Percentiles rank a stretch among this genome's conserved stretches.
Conservation (phyloP, 2,888 invertebrate genomes). For the Leptogaster cylindrica region DNA sequence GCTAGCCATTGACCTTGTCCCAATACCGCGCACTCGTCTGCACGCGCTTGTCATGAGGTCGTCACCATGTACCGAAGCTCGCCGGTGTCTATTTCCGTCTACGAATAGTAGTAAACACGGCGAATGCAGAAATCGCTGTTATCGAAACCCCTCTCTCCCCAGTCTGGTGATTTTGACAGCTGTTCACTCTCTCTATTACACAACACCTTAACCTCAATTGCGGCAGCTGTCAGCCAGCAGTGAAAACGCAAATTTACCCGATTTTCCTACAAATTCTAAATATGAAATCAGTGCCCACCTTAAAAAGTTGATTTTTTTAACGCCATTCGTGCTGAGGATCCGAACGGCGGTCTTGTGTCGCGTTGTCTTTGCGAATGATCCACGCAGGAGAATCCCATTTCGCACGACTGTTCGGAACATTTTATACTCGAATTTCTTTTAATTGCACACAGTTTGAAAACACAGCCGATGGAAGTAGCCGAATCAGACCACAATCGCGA, state of each 20-base stretch:
- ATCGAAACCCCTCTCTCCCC: not conserved
- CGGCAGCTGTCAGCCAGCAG: conserved; percentile 6
- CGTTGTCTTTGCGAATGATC: conserved; percentile 66
- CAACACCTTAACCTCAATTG: conserved; percentile 43
- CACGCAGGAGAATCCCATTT: conserved; percentile 69
- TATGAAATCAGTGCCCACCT: not conserved
- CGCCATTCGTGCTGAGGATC: conserved; percentile 27
- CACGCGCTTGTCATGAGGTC: no score
- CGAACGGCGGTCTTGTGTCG: conserved; percentile 1
- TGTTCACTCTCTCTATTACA: conserved; percentile 40
- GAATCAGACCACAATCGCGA: not conserved
- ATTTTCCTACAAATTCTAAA: not conserved
- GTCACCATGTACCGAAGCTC: no score
- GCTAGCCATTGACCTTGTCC: no score
- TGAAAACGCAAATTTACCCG: not conserved
- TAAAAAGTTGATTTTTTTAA: conserved; percentile 19
- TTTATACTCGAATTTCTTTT: no score
- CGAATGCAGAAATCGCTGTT: not conserved
- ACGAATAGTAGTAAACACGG: no score
- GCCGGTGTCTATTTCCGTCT: no score
- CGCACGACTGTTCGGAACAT: conserved; percentile 79
- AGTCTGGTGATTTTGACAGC: conserved; percentile 16
- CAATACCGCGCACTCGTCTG: no score
- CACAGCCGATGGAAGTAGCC: not conserved
- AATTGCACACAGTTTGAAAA: not conserved